Evolutionary conservation across 2,797 vertebrate species (phyloP).

Genomic region (Odontamblyopus lacepedii): DNA sequence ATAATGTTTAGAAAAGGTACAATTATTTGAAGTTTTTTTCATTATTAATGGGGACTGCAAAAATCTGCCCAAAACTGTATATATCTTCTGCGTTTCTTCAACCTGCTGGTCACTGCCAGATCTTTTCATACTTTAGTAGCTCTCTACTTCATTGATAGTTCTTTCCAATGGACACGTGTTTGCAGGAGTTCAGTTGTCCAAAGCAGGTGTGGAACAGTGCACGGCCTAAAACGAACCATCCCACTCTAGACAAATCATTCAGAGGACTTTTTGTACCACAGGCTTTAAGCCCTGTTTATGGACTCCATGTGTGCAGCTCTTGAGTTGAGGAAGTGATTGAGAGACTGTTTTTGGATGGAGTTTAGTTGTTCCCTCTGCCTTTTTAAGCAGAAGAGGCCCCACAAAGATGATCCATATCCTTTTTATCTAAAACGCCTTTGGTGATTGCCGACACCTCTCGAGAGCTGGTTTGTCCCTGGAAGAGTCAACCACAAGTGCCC

Average conservation of each 20-base stretch:
- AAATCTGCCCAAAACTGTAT: neutral
- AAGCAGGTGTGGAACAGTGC: constrained; percentile 46
- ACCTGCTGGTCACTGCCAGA: neutral
- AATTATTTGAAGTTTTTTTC: neutral
- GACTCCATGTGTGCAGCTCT: constrained; percentile 15
- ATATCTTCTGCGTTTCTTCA: neutral
- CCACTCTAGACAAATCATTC: constrained; percentile 34
- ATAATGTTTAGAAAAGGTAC: neutral
- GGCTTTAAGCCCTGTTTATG: constrained; percentile 36
- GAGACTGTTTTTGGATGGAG: constrained; percentile 30
- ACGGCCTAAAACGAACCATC: constrained; percentile 21
- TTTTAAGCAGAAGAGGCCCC: constrained; percentile 7
- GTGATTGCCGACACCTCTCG: constrained; percentile 46
- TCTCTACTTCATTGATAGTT: constrained; percentile 14
- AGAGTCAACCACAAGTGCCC: constrained; percentile 37
- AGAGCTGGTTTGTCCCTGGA: constrained; percentile 28
- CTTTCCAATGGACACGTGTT: constrained; percentile 48
- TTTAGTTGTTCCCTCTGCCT: constrained; percentile 27
- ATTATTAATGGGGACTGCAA: no score
- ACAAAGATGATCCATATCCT: constrained; percentile 23
- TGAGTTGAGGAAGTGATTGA: constrained; percentile 37
- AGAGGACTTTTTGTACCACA: constrained; percentile 23
- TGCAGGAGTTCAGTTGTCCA: constrained; percentile 10
- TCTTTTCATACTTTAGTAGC: neutral
- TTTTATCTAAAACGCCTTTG: constrained; percentile 21